Evolutionary conservation across 2,113 vertebrate genomes (phyloP).

Genomic region (Willisornis vidua): DNA sequence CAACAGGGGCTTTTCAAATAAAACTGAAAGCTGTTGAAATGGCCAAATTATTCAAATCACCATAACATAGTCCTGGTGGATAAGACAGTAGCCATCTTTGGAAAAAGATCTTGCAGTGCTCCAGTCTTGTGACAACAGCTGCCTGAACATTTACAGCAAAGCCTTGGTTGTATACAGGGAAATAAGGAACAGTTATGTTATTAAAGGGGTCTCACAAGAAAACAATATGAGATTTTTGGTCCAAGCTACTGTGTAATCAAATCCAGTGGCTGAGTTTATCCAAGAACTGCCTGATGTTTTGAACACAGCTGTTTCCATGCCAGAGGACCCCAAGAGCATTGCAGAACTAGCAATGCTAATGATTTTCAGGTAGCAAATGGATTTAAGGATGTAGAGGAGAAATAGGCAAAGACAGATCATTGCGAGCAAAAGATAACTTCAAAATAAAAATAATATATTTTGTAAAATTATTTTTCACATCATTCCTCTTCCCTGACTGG

Average conservation of each 20-base stretch:
- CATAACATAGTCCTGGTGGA: background rate
- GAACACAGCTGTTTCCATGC: background rate
- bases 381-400: background rate
- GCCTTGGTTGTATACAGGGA: background rate
- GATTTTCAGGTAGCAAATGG: background rate
- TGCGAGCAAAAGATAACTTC: background rate
- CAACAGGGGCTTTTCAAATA: background rate
- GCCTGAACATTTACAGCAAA: background rate
- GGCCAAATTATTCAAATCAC: background rate
- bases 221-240: background rate
- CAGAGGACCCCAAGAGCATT: background rate
- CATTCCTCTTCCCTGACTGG: background rate
- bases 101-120: background rate
- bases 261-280: background rate
- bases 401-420: background rate
- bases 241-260: background rate
- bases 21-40: background rate
- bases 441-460: background rate
- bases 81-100: background rate
- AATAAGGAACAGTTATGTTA: background rate
- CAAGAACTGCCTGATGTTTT: background rate
- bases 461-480: background rate
- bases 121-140: background rate
- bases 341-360: background rate
- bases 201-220: background rate